These are phyloP conservation scores for Oreonectes daqikongensis DNA, from an alignment of 2,797 vertebrate genomes.

Conservation along the genomic window DNA sequence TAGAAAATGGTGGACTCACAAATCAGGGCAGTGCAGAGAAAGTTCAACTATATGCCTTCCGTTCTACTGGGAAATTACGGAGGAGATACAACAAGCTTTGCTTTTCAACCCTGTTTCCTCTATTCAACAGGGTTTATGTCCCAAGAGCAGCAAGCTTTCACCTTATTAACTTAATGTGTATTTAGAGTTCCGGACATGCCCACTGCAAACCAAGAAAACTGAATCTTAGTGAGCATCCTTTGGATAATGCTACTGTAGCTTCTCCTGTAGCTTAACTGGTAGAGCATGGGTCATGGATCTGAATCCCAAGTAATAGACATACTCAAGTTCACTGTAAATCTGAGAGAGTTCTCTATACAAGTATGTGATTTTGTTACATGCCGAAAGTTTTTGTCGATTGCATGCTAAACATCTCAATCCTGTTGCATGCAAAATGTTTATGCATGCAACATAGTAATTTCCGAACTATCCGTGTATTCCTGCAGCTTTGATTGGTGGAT, in stretches of 20 bases:
- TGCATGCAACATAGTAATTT: not conserved
- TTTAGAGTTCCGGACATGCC: not conserved
- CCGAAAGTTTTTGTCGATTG: not conserved
- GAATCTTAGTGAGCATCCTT: not conserved
- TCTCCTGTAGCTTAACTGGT: not conserved
- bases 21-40: conserved; percentile 4
- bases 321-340: not conserved
- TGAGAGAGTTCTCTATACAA: no score
- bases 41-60: not conserved
- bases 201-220: not conserved
- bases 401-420: no score
- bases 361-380: no score
- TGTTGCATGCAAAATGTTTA: not conserved
- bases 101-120: not conserved
- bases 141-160: not conserved
- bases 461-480: not conserved
- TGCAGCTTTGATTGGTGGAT: not conserved
- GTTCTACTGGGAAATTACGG: conserved; percentile 3
- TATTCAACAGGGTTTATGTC: conserved; percentile 11
- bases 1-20: not conserved
- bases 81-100: conserved; percentile 12
- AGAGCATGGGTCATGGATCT: not conserved
- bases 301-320: not conserved
- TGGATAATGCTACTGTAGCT: not conserved
- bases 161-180: not conserved